Evolutionary conservation across 2,888 invertebrate species (phyloP).

Genomic region (Liodrosophila aerea): DNA sequence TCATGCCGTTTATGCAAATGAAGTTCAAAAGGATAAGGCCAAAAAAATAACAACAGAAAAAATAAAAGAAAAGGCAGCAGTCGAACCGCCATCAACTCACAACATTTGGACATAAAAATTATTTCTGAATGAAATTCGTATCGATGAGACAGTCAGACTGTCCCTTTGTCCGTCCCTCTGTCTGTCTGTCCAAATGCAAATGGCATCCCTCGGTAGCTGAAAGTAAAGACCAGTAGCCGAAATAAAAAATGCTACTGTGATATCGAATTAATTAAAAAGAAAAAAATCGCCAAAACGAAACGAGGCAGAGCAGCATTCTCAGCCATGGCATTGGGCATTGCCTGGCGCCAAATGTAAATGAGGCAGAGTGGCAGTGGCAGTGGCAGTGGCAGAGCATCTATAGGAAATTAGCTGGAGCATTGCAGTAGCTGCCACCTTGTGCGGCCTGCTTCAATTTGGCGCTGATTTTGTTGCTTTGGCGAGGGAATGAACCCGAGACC

Average conservation of each 20-base stretch:
- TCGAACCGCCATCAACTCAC: slow-evolving; percentile 45
- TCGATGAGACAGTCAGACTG: slow-evolving; percentile 47
- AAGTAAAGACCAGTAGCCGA: slow-evolving; percentile 71
- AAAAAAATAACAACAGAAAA: slow-evolving; percentile 48
- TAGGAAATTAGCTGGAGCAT: slow-evolving; percentile 48
- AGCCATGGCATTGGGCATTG: slow-evolving; percentile 3
- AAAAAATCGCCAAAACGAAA: slow-evolving; percentile 20
- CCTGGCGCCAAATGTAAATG: slow-evolving; percentile 76
- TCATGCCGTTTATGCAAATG: slow-evolving; percentile 77
- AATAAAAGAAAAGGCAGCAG: slow-evolving; percentile 33
- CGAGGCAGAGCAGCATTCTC: slow-evolving; percentile 16
- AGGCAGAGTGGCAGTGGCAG: no score
- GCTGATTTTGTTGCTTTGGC: slow-evolving; percentile 73
- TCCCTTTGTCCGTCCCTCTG: slow-evolving; percentile 18
- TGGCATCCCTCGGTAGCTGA: slow-evolving; percentile 51
- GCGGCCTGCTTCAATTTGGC: slow-evolving; percentile 73
- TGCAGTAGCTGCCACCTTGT: slow-evolving; percentile 60
- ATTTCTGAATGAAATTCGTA: slow-evolving; percentile 76
- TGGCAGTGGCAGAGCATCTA: slow-evolving; percentile 27
- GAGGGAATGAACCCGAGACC: slow-evolving; percentile 34
- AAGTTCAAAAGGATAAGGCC: slow-evolving; percentile 71
- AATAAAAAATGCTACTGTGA: slow-evolving; percentile 68
- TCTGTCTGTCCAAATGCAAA: slow-evolving; percentile 66
- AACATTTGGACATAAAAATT: slow-evolving; percentile 74
- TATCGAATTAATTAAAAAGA: slow-evolving; percentile 73